Base-by-base conservation (phyloP, 2,113 vertebrate species). In the Strix uralensis region DNA sequence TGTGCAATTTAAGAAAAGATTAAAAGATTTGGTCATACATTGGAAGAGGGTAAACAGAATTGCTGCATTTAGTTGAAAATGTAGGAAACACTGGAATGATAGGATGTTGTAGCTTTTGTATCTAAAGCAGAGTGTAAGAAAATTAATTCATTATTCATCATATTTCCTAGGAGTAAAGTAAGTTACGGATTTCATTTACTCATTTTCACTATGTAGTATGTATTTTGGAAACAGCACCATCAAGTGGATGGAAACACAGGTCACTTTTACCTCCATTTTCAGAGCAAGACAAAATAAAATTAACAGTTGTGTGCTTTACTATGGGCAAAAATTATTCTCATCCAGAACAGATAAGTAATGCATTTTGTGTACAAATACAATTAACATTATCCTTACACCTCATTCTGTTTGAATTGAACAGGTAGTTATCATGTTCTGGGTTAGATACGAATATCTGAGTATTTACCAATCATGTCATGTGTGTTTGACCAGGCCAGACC, bases 1-100 rank as follows among this genome's bases (percentile, higher is more conserved):
- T 84, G 4, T 47, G 83, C 4, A 17, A 78, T 92, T 77, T 95
- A 58, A 77, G 67, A 70, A 55, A 78, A 94, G 94, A 94, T 83
- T 92, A 86, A 62, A 86, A 91, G 52, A 81, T 85, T 70, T 88
- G 55, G n/a, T 74, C 73, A 59, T 91, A 30, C 12, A 17, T 23
- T 55, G 47, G 46, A 58, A 80, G 17, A 65, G 34, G 17, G 47
- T 30, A 49, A 75, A 92, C 72, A 88, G 44, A 90, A 38, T 36
- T 36, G 13, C 67, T 90, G 63, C 14, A 16, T 59, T 77, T 71
- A 86, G 63, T 18, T 88, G 59, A 55, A 83, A 93, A 66, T 52
- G 26, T 38, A 78, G 51, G 29, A 80, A 73, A 38, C n/a, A 23
- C 32, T 14, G 12, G 67, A 69, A 36, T 0, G 11, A 18, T 19